Base-by-base conservation (phyloP, 1,140 invertebrate species). In the Drosophila saltans region DNA sequence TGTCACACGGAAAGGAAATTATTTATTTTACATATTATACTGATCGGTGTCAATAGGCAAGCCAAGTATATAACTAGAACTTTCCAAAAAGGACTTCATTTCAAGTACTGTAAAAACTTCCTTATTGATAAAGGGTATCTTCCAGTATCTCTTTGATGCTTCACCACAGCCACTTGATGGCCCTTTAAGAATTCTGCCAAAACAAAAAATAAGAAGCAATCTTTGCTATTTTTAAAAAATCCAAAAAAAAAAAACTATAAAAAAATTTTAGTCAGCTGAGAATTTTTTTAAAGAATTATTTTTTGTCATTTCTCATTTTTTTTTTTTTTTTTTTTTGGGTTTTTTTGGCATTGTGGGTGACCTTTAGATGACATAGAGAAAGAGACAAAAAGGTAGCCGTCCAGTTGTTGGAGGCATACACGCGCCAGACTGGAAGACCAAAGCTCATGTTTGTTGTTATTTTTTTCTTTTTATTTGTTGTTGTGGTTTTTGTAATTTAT, bases 361-460 rank as follows among this genome's bases (percentile, higher is more conserved):
- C 84, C 84, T 88, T 88, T 89, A 84, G 63, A 89, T 88, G 84
- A 84, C 84, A 88, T 80, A 88, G 75, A 48, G 61, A 66, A 77
- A 56, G 66, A 63, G 16, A 81, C 33, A 58, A 48, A 65, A 65
- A 28, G 24, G 61, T 30, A 58, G 16, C 8, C 30, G 60, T 65
- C 58, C 63, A 62, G 45, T 52, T 52, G 59, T 58, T 72, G 39
- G 33, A 57, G 41, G 30, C 9, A 62, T 40, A 72, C 76, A 80
- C 79, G 75, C 75, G 83, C 72, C 69, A 33, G 61, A 56, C 73
- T 88, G 83, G 83, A 86, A 82, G 72, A 77, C 72, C 80, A 77
- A 88, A 89, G 77, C 77, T 84, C 71, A 70, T 52, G 43, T 21
- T 58, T 67, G 30, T 62, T 68, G 24, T 56, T 40, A 26, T 39